Evolutionary conservation across 2,113 vertebrate species (phyloP), one percentile per base, ranked within the genome.

Genomic region (Limnothrissa miodon): DNA sequence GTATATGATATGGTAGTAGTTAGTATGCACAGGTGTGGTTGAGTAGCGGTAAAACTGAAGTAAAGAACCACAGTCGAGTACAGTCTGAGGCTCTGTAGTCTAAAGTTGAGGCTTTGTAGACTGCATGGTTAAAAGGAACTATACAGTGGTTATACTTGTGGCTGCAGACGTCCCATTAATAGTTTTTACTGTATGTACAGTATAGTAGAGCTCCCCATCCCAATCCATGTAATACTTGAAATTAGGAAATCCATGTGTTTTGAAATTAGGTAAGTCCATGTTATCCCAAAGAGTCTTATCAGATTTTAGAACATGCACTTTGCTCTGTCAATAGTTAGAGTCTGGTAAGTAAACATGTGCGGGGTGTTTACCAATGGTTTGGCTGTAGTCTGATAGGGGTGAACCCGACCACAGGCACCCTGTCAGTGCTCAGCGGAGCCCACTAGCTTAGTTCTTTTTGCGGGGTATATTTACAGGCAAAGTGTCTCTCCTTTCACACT

Each of bases 301-400:
- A 74, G 29, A 33, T 74, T 39, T 74, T 33, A 74, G 29, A 74
- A 23, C 79, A 15, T 83, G 59, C 51, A 85, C 85, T 87, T 87
- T 82, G 85, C 53, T 81, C 83, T 33, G 78, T 86, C 83, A 82
- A 79, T 80, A 80, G 81, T 23, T 53, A 46, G 48, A 46, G 44
- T 80, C 42, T 78, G 39, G 59, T 81, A 62, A 83, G 82, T 81
- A 86, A 88, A 85, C 85, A 84, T 15, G 66, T 45, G 39, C 80
- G 81, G 45, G 36, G 45, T 84, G 48, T 80, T 86, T 85, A 85
- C 84, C 83, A 82, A 59, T 87, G 78, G 62, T 29, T 70, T 70
- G 29, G 25, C 62, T 29, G 62, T 11, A 62, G 56, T 8, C 56
- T 66, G 66, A 36, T 33, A 1, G 29, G 17, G 29, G 33, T 39